Evolutionary conservation across 1,140 invertebrate genomes (phyloP), one percentile per base, ranked within the genome.

Genomic region (Cotesia chilonis): DNA sequence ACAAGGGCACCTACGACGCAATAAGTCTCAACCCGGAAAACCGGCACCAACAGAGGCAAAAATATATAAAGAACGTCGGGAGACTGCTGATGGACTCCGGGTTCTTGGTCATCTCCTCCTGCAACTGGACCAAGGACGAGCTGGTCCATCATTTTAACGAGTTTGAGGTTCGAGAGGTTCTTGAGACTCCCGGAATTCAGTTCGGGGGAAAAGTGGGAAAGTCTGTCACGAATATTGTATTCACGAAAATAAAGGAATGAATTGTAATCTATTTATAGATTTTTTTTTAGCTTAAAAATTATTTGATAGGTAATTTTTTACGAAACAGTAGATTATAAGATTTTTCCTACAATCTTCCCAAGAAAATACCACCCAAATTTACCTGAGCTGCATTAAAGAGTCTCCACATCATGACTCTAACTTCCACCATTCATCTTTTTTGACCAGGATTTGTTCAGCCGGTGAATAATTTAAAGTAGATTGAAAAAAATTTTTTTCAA

Each of bases 1-100:
- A 98, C 83, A 98, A 98, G 87, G 96, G 97, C 0, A 98, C 96
- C 0, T 98, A 96, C 83, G 96, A 98, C 88, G 95, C 96, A 0
- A 92, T 98, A 55, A 93, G 94, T 81, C 85, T 98, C 4, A 91
- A 90, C 81, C 92, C 93, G 0, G 89, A 92, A 0, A 87, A 93
- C 80, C 84, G 92, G 0, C 87, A 88, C 61, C 80, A 86, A 38
- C 91, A 92, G 74, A 86, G 94, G 68, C 57, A 84, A 47, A 90
- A 85, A 20, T 98, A 98, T 79, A 89, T 93, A 1, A 75, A 89
- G 12, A 93, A 92, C 79, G 87, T 96, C 0, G 68, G 81, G 1
- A 83, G 88, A 6, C 85, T 94, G 68, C 80, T 95, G 28, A 77
- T 80, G n/a, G 78, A 87, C 1, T 78, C 89, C 69, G 93, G 93